Evolutionary conservation across 1,140 invertebrate genomes (phyloP), one percentile per base, ranked within the genome.

Genomic region (Phenacoccus solenopsis): DNA sequence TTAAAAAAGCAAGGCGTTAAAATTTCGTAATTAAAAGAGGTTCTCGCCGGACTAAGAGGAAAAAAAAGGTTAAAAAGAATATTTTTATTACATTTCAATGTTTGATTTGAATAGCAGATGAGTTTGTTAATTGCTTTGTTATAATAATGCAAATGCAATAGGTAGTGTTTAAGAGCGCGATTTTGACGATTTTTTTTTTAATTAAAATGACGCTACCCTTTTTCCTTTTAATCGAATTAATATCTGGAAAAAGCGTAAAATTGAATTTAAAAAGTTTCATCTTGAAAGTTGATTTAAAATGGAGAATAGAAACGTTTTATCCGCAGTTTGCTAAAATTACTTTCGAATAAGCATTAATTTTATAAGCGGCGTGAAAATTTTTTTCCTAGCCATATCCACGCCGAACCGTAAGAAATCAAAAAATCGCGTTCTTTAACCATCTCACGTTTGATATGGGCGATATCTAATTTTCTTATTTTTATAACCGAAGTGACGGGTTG

Each of bases 211-310:
- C 4, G 38, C 38, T 49, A 49, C 38, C 38, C 38, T 49, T 49
- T 49, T 49, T 49, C 3, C 2, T 49, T 9, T 49, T 49, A 49
- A 49, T 49, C 38, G 20, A 49, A 49, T 49, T 49, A 49, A 49
- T 49, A 49, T 49, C 38, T 49, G 38, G 38, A 49, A 49, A 49
- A 49, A 49, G 38, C 38, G 38, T 49, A 49, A 49, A 49, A 49
- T 49, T 49, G 38, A 49, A 49, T 49, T 49, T 49, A 49, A 49
- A 49, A 49, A 49, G 38, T 49, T 49, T 49, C 38, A 49, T 49
- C 38, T 49, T 49, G 20, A 49, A 49, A 49, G 38, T 49, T 49
- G 38, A 49, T 49, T 49, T 49, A 49, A n/a, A 49, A 49, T 49
- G 4, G 38, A 49, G 16, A 16, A 49, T 49, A 16, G 38, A 49